phyloP scores from a whole-genome alignment of 2,113 vertebrate species.

The Rhabdomys dilectus region DNA sequence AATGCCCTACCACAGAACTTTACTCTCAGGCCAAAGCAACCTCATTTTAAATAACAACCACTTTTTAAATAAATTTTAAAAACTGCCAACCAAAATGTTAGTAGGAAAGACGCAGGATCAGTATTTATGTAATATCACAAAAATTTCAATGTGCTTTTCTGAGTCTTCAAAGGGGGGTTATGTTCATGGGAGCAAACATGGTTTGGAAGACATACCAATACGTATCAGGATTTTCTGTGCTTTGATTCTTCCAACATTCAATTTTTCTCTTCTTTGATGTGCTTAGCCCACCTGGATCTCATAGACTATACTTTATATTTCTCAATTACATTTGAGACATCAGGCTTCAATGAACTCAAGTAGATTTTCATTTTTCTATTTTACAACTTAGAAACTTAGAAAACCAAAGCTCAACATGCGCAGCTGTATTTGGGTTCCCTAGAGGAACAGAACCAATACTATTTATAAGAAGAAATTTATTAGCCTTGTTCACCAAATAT shows the following conservation, averaged over 20 bases:
- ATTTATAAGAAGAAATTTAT: background rate
- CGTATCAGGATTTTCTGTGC: background rate
- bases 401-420: background rate
- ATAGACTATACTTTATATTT: background rate
- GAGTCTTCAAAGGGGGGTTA: background rate
- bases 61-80: background rate
- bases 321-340: background rate
- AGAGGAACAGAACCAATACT: background rate
- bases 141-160: background rate
- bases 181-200: background rate
- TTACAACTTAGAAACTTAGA: background rate
- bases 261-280: background rate
- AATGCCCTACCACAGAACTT: background rate
- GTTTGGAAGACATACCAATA: no score
- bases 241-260: background rate
- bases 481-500: background rate
- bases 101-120: background rate
- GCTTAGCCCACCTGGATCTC: background rate
- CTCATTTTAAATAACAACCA: background rate
- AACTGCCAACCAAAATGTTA: background rate
- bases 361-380: background rate
- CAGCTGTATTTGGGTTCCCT: background rate
- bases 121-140: background rate
- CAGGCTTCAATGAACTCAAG: background rate
- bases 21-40: background rate